These are phyloP conservation scores for Electrona antarctica DNA, from an alignment of 2,113 vertebrate genomes.

Conservation along the genomic window DNA sequence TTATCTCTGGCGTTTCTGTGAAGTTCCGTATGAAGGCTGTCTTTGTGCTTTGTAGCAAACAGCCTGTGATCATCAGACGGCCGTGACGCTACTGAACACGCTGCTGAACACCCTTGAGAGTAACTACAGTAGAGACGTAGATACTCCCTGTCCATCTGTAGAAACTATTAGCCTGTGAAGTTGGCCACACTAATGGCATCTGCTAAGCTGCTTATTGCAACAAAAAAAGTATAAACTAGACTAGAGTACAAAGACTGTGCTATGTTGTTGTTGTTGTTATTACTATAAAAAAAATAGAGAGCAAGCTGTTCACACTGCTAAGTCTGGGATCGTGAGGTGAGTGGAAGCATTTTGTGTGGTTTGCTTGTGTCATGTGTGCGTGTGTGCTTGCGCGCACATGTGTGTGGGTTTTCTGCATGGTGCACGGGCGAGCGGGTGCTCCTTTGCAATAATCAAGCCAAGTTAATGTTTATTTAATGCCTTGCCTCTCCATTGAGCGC, in stretches of 20 bases:
- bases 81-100: background rate
- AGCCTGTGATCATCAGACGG: slow-evolving; percentile 11
- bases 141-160: background rate
- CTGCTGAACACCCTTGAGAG: background rate
- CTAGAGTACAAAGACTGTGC: background rate
- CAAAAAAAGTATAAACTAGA: background rate
- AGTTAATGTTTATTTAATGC: slow-evolving; percentile 39
- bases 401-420: slow-evolving; percentile 1
- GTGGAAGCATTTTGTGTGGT: background rate
- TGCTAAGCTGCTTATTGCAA: slow-evolving; percentile 16
- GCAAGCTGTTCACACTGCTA: background rate
- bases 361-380: background rate
- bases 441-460: slow-evolving; percentile 17
- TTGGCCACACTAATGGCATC: slow-evolving; percentile 3
- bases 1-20: background rate
- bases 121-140: background rate
- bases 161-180: slow-evolving; percentile 17
- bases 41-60: slow-evolving; percentile 14
- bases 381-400: background rate
- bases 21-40: slow-evolving; percentile 8
- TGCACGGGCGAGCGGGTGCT: slow-evolving; percentile 6
- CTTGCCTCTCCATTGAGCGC: slow-evolving; percentile 12
- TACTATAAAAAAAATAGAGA: background rate
- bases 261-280: background rate
- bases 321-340: background rate